Evolutionary conservation across 2,888 invertebrate species (phyloP), one percentile per base, ranked within the genome.

Genomic region (Macropis europaea): DNA sequence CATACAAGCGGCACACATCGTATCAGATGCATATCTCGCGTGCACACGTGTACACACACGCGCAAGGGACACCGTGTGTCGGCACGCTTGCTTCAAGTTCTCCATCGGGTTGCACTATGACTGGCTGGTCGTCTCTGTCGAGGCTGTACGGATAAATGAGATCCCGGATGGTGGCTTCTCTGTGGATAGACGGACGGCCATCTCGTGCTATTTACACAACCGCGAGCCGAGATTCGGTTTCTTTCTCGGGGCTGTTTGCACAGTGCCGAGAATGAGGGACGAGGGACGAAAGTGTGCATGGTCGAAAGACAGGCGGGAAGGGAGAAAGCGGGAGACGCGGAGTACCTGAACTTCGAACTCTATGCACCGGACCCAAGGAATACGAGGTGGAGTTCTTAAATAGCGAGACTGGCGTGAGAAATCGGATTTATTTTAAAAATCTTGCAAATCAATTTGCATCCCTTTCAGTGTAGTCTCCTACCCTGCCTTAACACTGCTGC

Each of bases 171-270:
- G 66, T 56, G 63, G 70, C 63, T 70, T 57, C 73, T 60, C 64
- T 60, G 54, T 40, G 56, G 61, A 67, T 34, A 43, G 63, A 34
- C 53, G 68, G 60, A 40, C 59, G 66, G 69, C 69, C 66, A 66
- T 74, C 69, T 53, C 71, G 52, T 53, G 69, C 66, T 78, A 77
- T 75, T 78, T 78, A 73, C 74, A 66, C 66, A 56, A 60, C 52
- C 50, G 50, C 48, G 34, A 62, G 54, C 50, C 43, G 70, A 77
- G 71, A 74, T 77, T 71, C 56, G 67, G 77, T 71, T 71, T 66
- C 70, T 77, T 77, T 74, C 68, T 67, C 64, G 40, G 42, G 54
- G 71, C 61, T 77, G 71, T 77, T 76, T 77, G 73, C 36, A 59
- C 52, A 47, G 69, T 32, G 60, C 50, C 28, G 48, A 60, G 48